A percentile compares a stretch with the other conserved stretches of the same genome.
These are phyloP conservation scores for Carassius carassius DNA, from an alignment of 2,113 vertebrate species.

Conservation along the genomic window DNA sequence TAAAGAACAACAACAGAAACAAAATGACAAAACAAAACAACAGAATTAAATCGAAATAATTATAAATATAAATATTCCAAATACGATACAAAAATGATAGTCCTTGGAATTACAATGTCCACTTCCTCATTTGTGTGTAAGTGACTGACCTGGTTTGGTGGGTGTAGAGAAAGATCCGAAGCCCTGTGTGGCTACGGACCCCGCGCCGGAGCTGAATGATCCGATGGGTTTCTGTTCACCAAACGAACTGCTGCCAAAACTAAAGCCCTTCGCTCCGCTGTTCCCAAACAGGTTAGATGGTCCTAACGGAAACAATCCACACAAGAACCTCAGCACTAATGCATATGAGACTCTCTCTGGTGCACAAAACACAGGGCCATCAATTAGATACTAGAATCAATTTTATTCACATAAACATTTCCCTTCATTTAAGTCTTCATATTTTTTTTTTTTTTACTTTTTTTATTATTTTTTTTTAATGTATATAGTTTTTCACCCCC, in stretches of 20 bases:
- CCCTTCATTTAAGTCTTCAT: too few species aligned
- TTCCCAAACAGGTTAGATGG: constrained; percentile 86
- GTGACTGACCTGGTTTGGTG: constrained; percentile 81
- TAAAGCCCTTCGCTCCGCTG: constrained; percentile 86
- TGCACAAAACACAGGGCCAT: not conserved
- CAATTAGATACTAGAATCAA: not conserved
- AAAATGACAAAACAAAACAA: not conserved
- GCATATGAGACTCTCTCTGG: not conserved
- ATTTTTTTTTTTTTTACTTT: too few species aligned
- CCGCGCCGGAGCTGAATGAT: constrained; percentile 87
- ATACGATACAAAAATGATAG: not conserved
- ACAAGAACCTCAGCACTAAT: not conserved
- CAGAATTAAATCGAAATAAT: not conserved
- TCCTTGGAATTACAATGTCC: not conserved
- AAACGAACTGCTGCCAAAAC: constrained; percentile 81
- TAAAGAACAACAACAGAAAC: not conserved
- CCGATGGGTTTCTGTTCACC: constrained; percentile 89
- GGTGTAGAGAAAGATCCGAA: constrained; percentile 90
- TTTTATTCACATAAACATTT: too few species aligned
- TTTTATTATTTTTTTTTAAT: too few species aligned
- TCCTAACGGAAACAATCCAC: constrained; percentile 73
- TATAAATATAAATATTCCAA: not conserved
- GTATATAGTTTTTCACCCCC: too few species aligned
- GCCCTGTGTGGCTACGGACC: constrained; percentile 90
- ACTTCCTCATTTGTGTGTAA: too few species aligned